Base-by-base conservation (phyloP, 2,797 vertebrate genomes). In the Sebastes kiyomatsui region DNA sequence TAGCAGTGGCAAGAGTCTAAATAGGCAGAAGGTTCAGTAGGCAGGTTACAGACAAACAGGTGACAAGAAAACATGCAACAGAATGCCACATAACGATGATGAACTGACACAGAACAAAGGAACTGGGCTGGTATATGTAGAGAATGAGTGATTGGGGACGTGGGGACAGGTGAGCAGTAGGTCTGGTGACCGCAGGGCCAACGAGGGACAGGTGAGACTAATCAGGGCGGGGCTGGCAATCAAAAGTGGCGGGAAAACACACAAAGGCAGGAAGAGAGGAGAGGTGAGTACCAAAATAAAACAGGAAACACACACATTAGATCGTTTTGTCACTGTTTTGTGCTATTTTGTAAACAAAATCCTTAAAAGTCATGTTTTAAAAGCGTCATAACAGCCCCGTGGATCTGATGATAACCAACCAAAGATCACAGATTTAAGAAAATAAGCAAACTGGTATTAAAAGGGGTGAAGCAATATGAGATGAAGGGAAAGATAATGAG, bases 261-360 rank as follows among this genome's bases (percentile, higher is more conserved):
- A 54, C 42, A 20, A 54, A 49, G 9, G 10, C 52, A 54, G 52
- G 52, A 54, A 30, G 60, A 30, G 16, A 61, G 16, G 18, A 12
- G 16, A 54, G 59, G 20, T n/a, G 59, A 33, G 30, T n/a, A 13
- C 7, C 30, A 13, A 22, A 62, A 62, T 35, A 11, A 49, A 49
- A 49, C 46, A 49, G 46, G 46, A 20, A 49, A 20, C 56, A 68
- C 33, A 9, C 9, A 68, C 9, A 13, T 1, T 13, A 12, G 11
- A 35, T 23, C 1, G 3, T 22, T 56, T 61, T 42, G 14, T 62
- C 52, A 65, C 23, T 30, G n/a, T 33, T 69, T 2, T 8, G 13
- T 38, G n/a, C 23, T 67, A 38, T 76, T 76, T 76, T 72, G 20
- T 27, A 12, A 52, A 46, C 49, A 52, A n/a, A 62, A 64, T 60